phyloP scores from a whole-genome alignment of 2,888 invertebrate genomes.

The Xanthia icteritia region DNA sequence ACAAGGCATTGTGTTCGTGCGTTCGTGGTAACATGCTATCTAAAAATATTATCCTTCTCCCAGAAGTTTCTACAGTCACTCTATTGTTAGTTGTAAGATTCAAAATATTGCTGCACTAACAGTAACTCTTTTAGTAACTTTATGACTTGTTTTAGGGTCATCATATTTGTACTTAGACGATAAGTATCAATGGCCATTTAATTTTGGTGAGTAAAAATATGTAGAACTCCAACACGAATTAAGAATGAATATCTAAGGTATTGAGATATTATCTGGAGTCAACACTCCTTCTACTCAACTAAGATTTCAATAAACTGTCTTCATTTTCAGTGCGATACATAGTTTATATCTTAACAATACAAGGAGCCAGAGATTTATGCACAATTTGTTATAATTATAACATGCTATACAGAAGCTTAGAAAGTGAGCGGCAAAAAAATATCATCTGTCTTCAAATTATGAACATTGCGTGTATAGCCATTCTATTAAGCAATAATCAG shows the following conservation, averaged over 20 bases:
- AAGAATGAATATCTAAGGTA: neutral
- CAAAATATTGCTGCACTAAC: neutral
- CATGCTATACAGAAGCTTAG: constrained; percentile 40
- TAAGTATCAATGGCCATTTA: constrained; percentile 64
- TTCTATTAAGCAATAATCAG: constrained; percentile 68
- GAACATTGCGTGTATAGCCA: constrained; percentile 47
- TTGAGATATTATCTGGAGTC: neutral
- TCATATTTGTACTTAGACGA: constrained; percentile 64
- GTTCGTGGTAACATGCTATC: constrained; percentile 10
- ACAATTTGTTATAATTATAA: constrained; percentile 62
- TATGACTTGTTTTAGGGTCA: constrained; percentile 68
- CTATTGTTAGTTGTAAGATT: neutral
- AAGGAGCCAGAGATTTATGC: constrained; percentile 42
- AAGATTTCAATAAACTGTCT: constrained; percentile 9
- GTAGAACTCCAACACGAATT: neutral
- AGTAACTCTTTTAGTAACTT: neutral
- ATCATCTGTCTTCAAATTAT: constrained; percentile 62
- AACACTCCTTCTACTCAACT: neutral
- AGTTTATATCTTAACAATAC: constrained; percentile 45
- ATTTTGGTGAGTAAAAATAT: constrained; percentile 68
- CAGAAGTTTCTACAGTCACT: constrained; percentile 1
- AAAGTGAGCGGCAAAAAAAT: constrained; percentile 45
- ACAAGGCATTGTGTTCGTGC: too few species aligned
- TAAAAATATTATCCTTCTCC: constrained; percentile 3
- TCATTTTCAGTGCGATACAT: constrained; percentile 52